Evolutionary conservation across 2,797 vertebrate species (phyloP), one percentile per base, ranked within the genome.

Genomic region (Coracias cyanogaster): DNA sequence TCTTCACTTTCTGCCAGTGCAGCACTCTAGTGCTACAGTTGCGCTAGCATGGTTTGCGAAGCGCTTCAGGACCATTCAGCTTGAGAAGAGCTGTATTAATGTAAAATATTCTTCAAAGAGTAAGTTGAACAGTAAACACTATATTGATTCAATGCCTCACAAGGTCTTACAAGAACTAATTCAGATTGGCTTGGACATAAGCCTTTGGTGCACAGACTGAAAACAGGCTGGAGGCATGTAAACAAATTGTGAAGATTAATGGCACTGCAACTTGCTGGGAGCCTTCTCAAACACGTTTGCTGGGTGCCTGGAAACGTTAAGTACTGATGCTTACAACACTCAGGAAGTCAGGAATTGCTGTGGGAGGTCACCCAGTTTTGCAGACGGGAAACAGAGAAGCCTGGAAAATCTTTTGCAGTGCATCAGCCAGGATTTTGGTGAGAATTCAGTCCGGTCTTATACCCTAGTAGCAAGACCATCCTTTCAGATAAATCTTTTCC

Each of bases 31-130:
- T 57, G 71, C 82, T 70, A 80, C 84, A 39, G 33, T 93, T 90
- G 35, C 35, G 91, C 93, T 96, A 95, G 58, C 70, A 70, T 49
- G 76, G 49, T 70, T 94, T 89, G 37, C 11, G 5, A 94, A 93
- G 88, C 5, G 10, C 93, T 94, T 92, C 90, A 71, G 79, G 79
- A 95, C 43, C 84, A 91, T 91, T 95, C 89, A 93, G 48, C 71
- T 81, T 85, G 54, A 91, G 82, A 93, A 92, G 84, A 72, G 29
- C 71, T 93, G 66, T 82, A 93, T 90, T 95, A 93, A 82, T 71
- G 51, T 79, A 96, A 97, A 95, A 95, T 93, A 95, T 87, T 94
- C 77, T 94, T 91, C 24, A 28, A 77, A 94, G 78, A 90, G 86
- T 72, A 90, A 90, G 87, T 95, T 96, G 95, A 95, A 90, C 85